Evolutionary conservation across 2,888 invertebrate genomes (phyloP).

Genomic region (Chironomus riparius): DNA sequence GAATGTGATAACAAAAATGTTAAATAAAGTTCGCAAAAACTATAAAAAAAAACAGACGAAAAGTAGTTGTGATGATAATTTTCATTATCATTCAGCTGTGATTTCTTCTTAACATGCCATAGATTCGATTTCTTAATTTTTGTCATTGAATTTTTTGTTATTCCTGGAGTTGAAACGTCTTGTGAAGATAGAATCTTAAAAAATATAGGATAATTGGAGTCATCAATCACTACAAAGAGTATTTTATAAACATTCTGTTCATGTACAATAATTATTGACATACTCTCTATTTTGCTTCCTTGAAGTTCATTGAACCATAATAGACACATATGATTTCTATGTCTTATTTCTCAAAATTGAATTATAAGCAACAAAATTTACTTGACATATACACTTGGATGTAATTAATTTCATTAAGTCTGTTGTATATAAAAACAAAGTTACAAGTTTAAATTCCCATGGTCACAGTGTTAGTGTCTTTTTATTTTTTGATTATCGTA

Average conservation of each 20-base stretch:
- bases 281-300: neutral
- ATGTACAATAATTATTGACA: constrained; percentile 2
- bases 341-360: neutral
- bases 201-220: neutral
- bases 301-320: neutral
- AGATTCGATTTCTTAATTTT: neutral
- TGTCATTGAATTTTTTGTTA: too few species aligned
- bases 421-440: neutral
- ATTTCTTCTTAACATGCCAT: neutral
- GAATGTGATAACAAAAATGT: neutral
- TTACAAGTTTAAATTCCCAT: neutral
- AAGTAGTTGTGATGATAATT: neutral
- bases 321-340: neutral
- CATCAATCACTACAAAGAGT: neutral
- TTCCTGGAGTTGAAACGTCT: neutral
- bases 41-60: too few species aligned
- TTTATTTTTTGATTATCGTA: neutral
- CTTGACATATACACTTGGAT: neutral
- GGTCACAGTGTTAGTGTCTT: neutral
- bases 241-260: neutral
- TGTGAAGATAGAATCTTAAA: neutral
- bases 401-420: neutral
- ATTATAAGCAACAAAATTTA: too few species aligned
- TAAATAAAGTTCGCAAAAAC: neutral
- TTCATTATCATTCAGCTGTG: neutral